Evolutionary conservation across 1,140 invertebrate species (phyloP).

Genomic region (Globodera rostochiensis): DNA sequence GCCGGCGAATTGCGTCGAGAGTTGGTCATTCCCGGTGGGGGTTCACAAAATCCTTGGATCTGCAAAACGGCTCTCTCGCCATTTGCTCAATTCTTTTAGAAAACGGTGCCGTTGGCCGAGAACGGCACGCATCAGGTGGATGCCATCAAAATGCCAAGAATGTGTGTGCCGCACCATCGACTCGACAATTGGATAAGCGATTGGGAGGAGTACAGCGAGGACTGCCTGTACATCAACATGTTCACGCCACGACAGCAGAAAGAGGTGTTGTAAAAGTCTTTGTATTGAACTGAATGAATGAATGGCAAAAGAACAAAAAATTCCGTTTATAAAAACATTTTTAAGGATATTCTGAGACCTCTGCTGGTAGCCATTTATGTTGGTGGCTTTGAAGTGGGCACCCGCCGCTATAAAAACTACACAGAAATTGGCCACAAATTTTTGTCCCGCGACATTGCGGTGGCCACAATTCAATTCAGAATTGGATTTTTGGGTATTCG

Average conservation of each 20-base stretch:
- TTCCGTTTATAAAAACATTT: not conserved
- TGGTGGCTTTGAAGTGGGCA: slow-evolving; percentile 27
- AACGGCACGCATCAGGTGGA: slow-evolving; percentile 1
- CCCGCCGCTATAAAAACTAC: slow-evolving; percentile 15
- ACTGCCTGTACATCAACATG: slow-evolving; percentile 45
- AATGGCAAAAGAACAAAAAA: not conserved
- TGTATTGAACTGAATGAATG: not conserved
- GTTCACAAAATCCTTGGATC: not conserved
- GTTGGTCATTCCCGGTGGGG: no score
- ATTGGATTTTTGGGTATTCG: slow-evolving; percentile 39
- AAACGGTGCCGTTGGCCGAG: slow-evolving; percentile 16
- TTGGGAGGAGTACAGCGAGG: slow-evolving; percentile 34
- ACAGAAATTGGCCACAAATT: slow-evolving; percentile 19
- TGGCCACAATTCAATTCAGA: slow-evolving; percentile 42
- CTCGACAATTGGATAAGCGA: slow-evolving; percentile 25
- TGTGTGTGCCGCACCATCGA: slow-evolving; percentile 31
- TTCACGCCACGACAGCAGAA: slow-evolving; percentile 16
- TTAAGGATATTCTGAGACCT: slow-evolving; percentile 25
- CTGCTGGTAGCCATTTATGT: slow-evolving; percentile 60
- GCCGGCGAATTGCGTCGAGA: no score
- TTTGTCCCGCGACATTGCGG: slow-evolving; percentile 30
- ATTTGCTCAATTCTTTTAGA: not conserved
- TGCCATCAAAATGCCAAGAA: slow-evolving; percentile 11
- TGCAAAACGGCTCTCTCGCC: no score
- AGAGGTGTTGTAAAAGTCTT: no score